These are phyloP conservation scores for Oscheius sp. DNA, from an alignment of 1,140 invertebrate genomes.

Conservation along the genomic window DNA sequence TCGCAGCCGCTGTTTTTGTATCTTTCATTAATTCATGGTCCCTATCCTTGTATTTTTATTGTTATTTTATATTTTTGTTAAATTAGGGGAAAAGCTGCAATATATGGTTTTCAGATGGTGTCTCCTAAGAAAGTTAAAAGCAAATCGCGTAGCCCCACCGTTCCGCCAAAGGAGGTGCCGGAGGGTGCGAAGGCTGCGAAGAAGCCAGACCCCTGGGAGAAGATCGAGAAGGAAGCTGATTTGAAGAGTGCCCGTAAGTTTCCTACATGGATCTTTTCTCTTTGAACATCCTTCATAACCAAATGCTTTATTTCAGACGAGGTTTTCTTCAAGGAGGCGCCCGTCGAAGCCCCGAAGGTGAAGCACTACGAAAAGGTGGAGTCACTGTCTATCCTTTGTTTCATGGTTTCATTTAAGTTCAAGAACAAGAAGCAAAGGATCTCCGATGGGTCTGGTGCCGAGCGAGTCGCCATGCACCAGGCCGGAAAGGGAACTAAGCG, in stretches of 20 bases:
- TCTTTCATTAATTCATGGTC: too few species aligned
- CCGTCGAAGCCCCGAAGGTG: background rate
- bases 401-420: background rate
- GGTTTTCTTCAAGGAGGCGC: background rate
- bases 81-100: too few species aligned
- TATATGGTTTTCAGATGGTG: too few species aligned
- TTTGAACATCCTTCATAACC: background rate
- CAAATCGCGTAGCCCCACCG: too few species aligned
- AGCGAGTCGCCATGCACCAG: background rate
- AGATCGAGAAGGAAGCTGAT: background rate
- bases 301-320: background rate
- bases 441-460: background rate
- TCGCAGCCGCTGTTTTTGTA: too few species aligned
- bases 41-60: too few species aligned
- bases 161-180: too few species aligned
- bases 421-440: background rate
- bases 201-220: too few species aligned
- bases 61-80: too few species aligned
- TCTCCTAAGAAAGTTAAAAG: too few species aligned
- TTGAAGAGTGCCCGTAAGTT: background rate
- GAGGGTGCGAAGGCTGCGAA: too few species aligned
- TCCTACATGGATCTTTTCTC: background rate
- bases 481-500: background rate
- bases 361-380: background rate
- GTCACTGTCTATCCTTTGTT: background rate